Evolutionary conservation across 2,888 invertebrate species (phyloP).

Genomic region (Clitarchus hookeri): DNA sequence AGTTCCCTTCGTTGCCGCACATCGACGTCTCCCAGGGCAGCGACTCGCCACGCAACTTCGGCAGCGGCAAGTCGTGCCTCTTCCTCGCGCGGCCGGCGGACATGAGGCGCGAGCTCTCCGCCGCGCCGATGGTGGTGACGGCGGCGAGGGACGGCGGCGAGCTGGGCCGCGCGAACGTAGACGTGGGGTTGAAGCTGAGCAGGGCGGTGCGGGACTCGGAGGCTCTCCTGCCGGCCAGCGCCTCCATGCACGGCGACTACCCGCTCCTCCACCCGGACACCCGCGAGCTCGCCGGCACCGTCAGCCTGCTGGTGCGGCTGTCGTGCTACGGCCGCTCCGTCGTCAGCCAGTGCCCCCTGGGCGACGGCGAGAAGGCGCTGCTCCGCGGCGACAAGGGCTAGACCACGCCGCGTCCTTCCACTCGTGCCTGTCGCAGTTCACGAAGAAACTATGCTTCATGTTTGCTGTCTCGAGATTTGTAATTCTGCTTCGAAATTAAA

Average conservation of each 20-base stretch:
- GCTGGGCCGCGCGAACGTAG: not conserved
- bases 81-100: not conserved
- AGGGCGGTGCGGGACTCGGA: not conserved
- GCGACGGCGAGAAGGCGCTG: slow-evolving; percentile 22
- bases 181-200: not conserved
- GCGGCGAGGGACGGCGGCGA: not conserved
- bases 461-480: not conserved
- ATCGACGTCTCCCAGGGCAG: not conserved
- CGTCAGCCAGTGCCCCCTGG: slow-evolving; percentile 17
- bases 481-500: not conserved
- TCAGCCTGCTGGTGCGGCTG: not conserved
- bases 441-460: not conserved
- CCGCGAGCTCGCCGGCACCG: not conserved
- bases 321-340: not conserved
- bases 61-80: not conserved
- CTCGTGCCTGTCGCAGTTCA: not conserved
- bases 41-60: too few relatives aligned
- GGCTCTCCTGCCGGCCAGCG: not conserved
- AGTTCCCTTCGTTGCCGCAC: not conserved
- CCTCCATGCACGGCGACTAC: not conserved
- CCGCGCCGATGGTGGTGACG: not conserved
- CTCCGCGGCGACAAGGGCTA: not conserved
- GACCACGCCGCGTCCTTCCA: not conserved
- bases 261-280: not conserved
- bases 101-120: not conserved